These are phyloP conservation scores for Leptobrachium leishanense DNA, from an alignment of 2,113 vertebrate genomes.

Conservation along the genomic window DNA sequence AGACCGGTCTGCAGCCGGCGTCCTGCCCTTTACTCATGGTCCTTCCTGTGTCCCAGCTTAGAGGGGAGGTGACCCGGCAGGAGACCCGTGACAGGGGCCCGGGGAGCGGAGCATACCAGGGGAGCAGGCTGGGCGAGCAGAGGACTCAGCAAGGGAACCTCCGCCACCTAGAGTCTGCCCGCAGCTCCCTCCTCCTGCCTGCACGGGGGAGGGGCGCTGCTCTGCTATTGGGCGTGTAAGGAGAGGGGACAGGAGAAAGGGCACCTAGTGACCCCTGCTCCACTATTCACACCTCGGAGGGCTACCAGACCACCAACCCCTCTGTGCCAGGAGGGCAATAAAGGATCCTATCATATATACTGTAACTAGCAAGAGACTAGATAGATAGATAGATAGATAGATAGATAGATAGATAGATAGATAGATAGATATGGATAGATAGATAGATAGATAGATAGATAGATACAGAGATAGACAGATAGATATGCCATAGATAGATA, in stretches of 20 bases:
- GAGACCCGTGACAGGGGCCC: not conserved
- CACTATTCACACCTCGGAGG: not conserved
- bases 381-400: too few relatives aligned
- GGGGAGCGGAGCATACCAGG: not conserved
- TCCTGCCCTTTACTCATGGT: constrained; percentile 42
- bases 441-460: too few relatives aligned
- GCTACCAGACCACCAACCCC: not conserved
- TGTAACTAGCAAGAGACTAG: too few relatives aligned
- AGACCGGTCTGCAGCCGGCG: constrained; percentile 14
- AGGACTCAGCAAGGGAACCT: not conserved
- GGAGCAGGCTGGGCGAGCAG: not conserved
- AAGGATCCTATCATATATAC: not conserved
- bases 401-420: too few relatives aligned
- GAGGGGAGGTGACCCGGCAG: not conserved
- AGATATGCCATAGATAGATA: too few relatives aligned
- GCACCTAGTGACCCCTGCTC: not conserved
- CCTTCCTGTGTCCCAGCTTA: not conserved
- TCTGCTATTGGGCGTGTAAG: not conserved
- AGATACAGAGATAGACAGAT: too few relatives aligned
- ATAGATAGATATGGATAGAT: too few relatives aligned
- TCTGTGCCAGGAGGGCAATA: not conserved
- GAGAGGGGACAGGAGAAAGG: not conserved
- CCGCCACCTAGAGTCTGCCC: rapidly evolving
- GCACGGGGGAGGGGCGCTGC: not conserved
- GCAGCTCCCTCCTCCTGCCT: constrained; percentile 6